Conservation (phyloP, 2,888 invertebrate genomes). For the Sepioteuthis lessoniana region DNA sequence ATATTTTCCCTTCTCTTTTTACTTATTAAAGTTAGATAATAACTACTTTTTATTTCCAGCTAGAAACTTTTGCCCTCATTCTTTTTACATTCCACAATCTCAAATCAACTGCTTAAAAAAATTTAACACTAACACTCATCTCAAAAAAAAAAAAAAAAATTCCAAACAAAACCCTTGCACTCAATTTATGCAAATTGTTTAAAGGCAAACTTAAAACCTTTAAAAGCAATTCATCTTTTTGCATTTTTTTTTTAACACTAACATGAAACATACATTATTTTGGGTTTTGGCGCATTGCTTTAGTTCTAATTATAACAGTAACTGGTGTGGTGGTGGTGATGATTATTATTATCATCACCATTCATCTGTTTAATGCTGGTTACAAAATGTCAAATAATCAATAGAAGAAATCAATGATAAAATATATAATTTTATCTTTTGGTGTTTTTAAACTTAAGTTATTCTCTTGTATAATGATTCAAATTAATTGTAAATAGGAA, state of each 20-base stretch:
- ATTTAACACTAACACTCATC: neutral
- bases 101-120: neutral
- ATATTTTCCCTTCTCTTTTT: neutral
- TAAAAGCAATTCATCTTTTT: neutral
- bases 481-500: too few species aligned
- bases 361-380: too few species aligned
- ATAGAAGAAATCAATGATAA: too few species aligned
- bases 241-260: conserved; percentile 2
- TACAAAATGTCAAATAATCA: too few species aligned
- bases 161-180: neutral
- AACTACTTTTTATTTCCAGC: neutral
- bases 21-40: neutral
- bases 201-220: neutral
- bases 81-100: neutral
- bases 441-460: too few species aligned
- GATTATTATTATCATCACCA: too few species aligned
- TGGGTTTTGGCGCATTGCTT: neutral
- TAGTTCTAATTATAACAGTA: neutral
- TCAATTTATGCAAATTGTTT: neutral
- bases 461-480: too few species aligned
- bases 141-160: too few species aligned
- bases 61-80: neutral
- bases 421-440: too few species aligned
- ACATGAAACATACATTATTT: neutral
- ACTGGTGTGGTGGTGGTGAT: neutral